Percentiles rank a stretch among this genome's conserved stretches.
phyloP scores from a whole-genome alignment of 2,888 invertebrate species.

The Leptinotarsa rubiginosa region DNA sequence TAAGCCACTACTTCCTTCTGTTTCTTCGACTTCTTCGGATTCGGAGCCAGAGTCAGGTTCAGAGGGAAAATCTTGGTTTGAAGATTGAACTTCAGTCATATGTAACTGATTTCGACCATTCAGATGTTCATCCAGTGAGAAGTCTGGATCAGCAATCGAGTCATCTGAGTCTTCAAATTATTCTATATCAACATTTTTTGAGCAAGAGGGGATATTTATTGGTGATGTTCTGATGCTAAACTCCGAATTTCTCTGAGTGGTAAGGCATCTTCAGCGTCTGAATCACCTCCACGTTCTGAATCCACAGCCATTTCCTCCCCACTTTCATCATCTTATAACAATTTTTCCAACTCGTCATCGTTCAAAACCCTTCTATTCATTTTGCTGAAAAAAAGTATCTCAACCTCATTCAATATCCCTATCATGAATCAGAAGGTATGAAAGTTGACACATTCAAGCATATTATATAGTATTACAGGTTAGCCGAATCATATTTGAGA shows the following conservation, averaged over 20 bases:
- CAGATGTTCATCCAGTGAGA: not conserved
- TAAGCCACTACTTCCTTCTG: slow-evolving; percentile 5
- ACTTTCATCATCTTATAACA: not conserved
- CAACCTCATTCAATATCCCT: not conserved
- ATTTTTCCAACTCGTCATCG: not conserved
- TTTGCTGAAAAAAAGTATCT: not conserved
- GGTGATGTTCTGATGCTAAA: not conserved
- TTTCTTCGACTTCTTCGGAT: slow-evolving; percentile 2
- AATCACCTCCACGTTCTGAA: not conserved
- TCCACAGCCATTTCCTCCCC: not conserved
- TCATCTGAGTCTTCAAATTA: not conserved
- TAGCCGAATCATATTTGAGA: not conserved
- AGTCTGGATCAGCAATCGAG: not conserved
- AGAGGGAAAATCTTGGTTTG: not conserved
- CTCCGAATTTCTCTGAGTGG: not conserved
- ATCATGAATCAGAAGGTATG: too few species aligned
- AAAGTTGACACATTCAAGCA: too few species aligned
- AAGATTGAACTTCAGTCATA: slow-evolving; percentile 4
- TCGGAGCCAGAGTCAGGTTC: slow-evolving; percentile 8
- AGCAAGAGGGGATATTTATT: not conserved
- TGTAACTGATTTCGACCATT: not conserved
- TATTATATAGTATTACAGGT: not conserved
- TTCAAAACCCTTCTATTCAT: not conserved
- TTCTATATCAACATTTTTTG: not conserved
- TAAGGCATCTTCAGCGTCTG: not conserved